Percentiles rank a stretch among this genome's conserved stretches.
Evolutionary conservation across 2,113 vertebrate genomes (phyloP).

Genomic region (Cheilinus undulatus): DNA sequence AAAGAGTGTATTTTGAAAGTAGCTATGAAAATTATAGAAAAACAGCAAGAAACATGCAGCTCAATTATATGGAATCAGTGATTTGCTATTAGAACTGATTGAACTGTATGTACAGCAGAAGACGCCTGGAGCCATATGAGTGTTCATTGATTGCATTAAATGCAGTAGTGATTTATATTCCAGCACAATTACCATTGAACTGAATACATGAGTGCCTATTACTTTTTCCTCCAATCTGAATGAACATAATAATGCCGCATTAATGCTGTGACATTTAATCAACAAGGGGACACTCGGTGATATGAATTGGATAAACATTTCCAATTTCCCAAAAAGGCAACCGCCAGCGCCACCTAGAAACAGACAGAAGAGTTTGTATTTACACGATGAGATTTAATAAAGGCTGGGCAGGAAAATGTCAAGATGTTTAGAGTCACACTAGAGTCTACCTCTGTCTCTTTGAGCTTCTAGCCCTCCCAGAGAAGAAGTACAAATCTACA

Average conservation of each 20-base stretch:
- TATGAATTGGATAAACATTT: constrained; percentile 74
- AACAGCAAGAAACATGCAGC: background rate
- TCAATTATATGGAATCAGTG: constrained; percentile 34
- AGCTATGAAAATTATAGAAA: constrained; percentile 10
- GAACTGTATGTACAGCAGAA: constrained; percentile 12
- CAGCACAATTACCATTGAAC: constrained; percentile 54
- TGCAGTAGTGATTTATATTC: constrained; percentile 59
- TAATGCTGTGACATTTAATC: constrained; percentile 84
- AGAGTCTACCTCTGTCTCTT: constrained; percentile 21
- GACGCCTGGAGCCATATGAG: constrained; percentile 34
- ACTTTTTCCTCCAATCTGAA: constrained; percentile 56
- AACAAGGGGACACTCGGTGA: constrained; percentile 67
- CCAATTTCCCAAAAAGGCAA: constrained; percentile 22
- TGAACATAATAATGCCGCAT: constrained; percentile 77
- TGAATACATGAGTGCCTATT: constrained; percentile 44
- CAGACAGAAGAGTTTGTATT: constrained; percentile 38
- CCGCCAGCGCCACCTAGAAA: background rate
- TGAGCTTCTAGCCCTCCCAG: constrained; percentile 13
- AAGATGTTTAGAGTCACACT: constrained; percentile 21
- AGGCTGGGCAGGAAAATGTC: constrained; percentile 29
- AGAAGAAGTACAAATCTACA: constrained; percentile 26
- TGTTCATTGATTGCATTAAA: constrained; percentile 64
- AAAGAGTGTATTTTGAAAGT: too few species aligned
- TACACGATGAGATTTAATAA: constrained; percentile 30
- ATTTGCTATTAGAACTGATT: constrained; percentile 44